Conservation (phyloP, 2,797 vertebrate genomes). For the Falco concolor region DNA sequence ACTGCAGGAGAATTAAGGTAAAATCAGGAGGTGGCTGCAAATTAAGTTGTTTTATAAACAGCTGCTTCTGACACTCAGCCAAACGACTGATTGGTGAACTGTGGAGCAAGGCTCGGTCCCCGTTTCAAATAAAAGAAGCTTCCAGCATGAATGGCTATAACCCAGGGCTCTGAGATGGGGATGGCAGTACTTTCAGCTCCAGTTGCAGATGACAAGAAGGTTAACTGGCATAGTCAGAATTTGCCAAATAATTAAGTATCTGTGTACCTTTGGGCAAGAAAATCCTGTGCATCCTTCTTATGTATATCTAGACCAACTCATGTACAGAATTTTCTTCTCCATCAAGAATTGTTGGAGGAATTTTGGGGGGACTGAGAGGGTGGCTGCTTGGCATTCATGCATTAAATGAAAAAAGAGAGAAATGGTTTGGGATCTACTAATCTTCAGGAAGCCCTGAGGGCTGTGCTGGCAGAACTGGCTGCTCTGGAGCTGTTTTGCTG, state of each 20-base stretch:
- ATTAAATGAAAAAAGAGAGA: accelerated
- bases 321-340: background rate
- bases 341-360: background rate
- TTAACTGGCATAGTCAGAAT: background rate
- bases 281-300: background rate
- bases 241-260: background rate
- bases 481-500: background rate
- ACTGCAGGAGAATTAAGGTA: background rate
- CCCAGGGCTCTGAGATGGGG: background rate
- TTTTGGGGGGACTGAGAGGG: background rate
- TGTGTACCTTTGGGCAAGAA: background rate
- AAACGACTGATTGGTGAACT: background rate
- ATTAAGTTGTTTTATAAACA: slow-evolving; percentile 26
- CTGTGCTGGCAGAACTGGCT: background rate
- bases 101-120: background rate
- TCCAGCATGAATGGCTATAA: background rate
- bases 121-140: background rate
- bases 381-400: background rate
- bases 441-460: accelerated
- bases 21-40: slow-evolving; percentile 18
- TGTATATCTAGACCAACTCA: background rate
- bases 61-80: background rate
- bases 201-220: background rate
- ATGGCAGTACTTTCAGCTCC: background rate
- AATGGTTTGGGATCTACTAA: background rate